phyloP scores from a whole-genome alignment of 1,140 invertebrate genomes.

The Drosophila asahinai region DNA sequence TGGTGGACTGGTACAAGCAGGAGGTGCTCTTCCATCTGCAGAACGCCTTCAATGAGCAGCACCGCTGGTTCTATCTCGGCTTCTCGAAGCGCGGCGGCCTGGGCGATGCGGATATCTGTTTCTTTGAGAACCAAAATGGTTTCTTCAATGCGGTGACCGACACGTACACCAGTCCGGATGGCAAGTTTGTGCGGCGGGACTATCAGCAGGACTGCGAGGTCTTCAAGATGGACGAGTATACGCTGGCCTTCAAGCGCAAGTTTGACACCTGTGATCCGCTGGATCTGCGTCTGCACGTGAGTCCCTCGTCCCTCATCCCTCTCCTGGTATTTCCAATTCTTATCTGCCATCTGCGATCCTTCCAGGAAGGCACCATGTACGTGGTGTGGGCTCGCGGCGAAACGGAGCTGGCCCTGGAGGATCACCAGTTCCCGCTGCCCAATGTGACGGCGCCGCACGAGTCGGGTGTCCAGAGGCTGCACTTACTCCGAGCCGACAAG shows the following conservation, averaged over 20 bases:
- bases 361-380: slow-evolving; percentile 90
- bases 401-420: slow-evolving; percentile 85
- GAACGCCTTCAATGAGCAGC: slow-evolving; percentile 82
- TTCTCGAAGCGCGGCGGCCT: slow-evolving; percentile 95
- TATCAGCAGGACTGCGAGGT: slow-evolving; percentile 92
- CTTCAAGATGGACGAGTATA: slow-evolving; percentile 88
- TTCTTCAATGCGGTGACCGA: slow-evolving; percentile 86
- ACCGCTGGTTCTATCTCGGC: slow-evolving; percentile 93
- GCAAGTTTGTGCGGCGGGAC: slow-evolving; percentile 89
- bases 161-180: slow-evolving; percentile 89
- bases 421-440: slow-evolving; percentile 78
- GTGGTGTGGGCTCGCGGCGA: slow-evolving; percentile 88
- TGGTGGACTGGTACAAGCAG: slow-evolving; percentile 85
- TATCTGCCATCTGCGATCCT: not conserved
- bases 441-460: slow-evolving; percentile 74
- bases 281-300: slow-evolving; percentile 95
- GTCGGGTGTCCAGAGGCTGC: slow-evolving; percentile 80
- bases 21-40: slow-evolving; percentile 84
- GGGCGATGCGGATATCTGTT: slow-evolving; percentile 93
- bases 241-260: slow-evolving; percentile 91
- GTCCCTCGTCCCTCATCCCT: not conserved
- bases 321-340: no score
- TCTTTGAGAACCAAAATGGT: slow-evolving; percentile 88
- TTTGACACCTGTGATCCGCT: slow-evolving; percentile 96
- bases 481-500: slow-evolving; percentile 81